Evolutionary conservation across 2,797 vertebrate species (phyloP), one percentile per base, ranked within the genome.

Genomic region (Clarias platycephalus): DNA sequence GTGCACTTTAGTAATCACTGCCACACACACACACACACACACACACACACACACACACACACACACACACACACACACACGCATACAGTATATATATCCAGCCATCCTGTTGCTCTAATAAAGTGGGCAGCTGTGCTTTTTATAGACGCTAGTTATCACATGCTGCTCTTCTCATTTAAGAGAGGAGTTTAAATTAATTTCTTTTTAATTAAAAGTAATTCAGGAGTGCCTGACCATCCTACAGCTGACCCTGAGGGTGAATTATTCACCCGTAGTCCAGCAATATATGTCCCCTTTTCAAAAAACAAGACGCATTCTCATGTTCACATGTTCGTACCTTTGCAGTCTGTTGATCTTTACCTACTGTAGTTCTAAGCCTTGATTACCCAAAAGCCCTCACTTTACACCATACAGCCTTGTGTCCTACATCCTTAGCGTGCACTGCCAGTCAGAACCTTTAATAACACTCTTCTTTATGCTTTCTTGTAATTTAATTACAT

Each of bases 1-100:
- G 84, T 81, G 84, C 80, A 83, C 66, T 57, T 34, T 84, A 84
- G 68, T 84, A 75, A 84, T 87, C 87, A 89, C 85, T 89, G 88
- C 88, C 88, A 71, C 62, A 72, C 68, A 68, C 55, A 85, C 66
- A 44, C 26, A 77, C 44, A 72, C 83, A 70, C 24, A 68, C 28
- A 34, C 64, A 68, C 81, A 63, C 62, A 77, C 44, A 72, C 83
- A 70, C 24, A 68, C 28, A 34, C 64, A 67, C 66, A 34, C 10
- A 70, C 16, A 0, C 20, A 1, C 22, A 72, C 13, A 37, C 55
- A 72, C n/a, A 67, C 66, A 34, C 10, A 70, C 16, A 0, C 20
- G 3, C 22, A 72, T 20, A 37, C 55, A 72, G 49, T 81, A 75
- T 75, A 82, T 68, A 70, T 64, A 15, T 44, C 9, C 58, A 82